Evolutionary conservation across 2,113 vertebrate species (phyloP), one percentile per base, ranked within the genome.

Genomic region (Oryzias melastigma): DNA sequence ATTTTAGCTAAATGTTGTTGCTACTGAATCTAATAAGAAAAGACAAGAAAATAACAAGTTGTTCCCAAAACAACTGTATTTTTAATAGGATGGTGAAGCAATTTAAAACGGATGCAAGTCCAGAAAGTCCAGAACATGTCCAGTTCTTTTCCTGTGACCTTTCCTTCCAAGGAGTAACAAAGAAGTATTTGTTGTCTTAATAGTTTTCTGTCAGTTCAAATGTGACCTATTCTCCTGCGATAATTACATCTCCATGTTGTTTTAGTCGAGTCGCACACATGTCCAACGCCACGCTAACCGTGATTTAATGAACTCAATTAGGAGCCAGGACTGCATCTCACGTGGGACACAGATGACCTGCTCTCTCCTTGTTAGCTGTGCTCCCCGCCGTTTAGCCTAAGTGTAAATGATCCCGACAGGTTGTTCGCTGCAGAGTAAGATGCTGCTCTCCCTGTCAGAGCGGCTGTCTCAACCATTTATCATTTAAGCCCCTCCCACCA

Each of bases 231-330:
- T 54, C 18, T 35, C 10, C 43, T 16, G 43, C 5, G 14, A 44
- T 44, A 17, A 16, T 44, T 44, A n/a, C 2, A 17, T 43, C 16
- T 60, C 12, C n/a, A 35, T n/a, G 14, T 60, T 73, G 6, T 71
- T n/a, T 57, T 14, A 56, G 16, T 20, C 40, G 67, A 62, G 43
- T 57, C 14, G 55, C 48, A 57, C 18, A 52, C 4, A 47, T 46
- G 24, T 42, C 56, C 40, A 52, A 15, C 62, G 22, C 51, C 42
- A 64, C 29, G 17, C 35, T 5, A 70, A 80, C 47, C 44, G 24
- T 27, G 52, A 62, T 68, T 82, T 75, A 75, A 82, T 76, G 51
- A 80, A 60, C 57, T 74, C 45, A 64, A 72, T 77, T 81, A 73
- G 47, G 45, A 53, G 44, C 44, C 58, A 7, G 50, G 17, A 51